Evolutionary conservation across 2,888 invertebrate species (phyloP).

Genomic region (Teleogryllus oceanicus): DNA sequence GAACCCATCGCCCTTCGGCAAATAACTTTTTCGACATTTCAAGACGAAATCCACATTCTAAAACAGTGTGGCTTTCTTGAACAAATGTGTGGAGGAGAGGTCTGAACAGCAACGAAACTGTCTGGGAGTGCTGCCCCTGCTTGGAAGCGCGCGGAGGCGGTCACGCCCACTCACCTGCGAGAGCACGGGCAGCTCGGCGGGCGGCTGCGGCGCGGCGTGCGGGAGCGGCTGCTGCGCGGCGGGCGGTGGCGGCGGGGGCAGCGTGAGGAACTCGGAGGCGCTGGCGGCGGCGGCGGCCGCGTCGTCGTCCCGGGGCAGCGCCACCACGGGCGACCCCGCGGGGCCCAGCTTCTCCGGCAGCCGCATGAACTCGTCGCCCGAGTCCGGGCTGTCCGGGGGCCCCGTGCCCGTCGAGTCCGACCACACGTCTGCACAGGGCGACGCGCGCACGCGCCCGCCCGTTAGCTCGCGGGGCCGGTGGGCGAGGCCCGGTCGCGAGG

Average conservation of each 20-base stretch:
- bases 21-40: too few relatives aligned
- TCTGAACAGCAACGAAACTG: too few relatives aligned
- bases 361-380: slow-evolving; percentile 49
- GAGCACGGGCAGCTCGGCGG: slow-evolving; percentile 34
- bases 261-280: slow-evolving; percentile 45
- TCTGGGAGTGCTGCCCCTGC: too few relatives aligned
- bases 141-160: too few relatives aligned
- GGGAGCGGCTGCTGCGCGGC: not conserved
- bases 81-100: too few relatives aligned
- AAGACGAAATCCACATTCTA: too few relatives aligned
- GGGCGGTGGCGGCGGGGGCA: slow-evolving; percentile 32
- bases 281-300: slow-evolving; percentile 21
- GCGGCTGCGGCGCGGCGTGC: slow-evolving; percentile 18
- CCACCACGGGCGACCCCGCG: slow-evolving; percentile 38
- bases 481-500: too few relatives aligned
- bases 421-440: slow-evolving; percentile 36
- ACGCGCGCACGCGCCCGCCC: too few relatives aligned
- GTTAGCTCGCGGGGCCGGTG: too few relatives aligned
- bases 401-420: slow-evolving; percentile 42
- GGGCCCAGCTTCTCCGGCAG: slow-evolving; percentile 48
- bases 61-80: too few relatives aligned
- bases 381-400: slow-evolving; percentile 48
- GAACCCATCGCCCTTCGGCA: too few relatives aligned
- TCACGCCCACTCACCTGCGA: slow-evolving; percentile 20
- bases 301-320: slow-evolving; percentile 22